A percentile compares a stretch with the other conserved stretches of the same genome.
Conservation (phyloP, 2,797 vertebrate species). For the Paratrypauchen microcephalus region DNA sequence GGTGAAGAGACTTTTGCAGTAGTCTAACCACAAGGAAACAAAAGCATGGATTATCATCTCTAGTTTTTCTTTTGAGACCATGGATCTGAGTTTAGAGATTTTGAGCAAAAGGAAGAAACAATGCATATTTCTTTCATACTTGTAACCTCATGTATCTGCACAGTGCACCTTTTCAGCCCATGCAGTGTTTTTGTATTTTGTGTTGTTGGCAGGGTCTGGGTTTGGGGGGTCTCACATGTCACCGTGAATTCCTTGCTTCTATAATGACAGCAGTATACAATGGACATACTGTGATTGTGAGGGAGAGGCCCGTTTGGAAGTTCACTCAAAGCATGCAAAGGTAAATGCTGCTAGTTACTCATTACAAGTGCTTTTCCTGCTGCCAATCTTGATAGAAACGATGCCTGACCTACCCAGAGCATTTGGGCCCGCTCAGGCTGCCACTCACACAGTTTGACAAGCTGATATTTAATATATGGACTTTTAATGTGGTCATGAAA, state of each 20-base stretch:
- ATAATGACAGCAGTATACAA: conserved; percentile 57
- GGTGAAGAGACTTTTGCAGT: too few species aligned
- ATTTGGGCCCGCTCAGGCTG: conserved; percentile 8
- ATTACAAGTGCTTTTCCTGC: conserved; percentile 62
- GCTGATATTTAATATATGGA: conserved; percentile 46
- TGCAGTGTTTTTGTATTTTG: conserved; percentile 29
- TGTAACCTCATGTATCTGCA: background rate
- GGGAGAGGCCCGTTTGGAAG: conserved; percentile 37
- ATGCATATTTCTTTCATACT: too few species aligned
- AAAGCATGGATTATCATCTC: too few species aligned
- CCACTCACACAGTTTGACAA: conserved; percentile 25
- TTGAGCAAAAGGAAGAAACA: too few species aligned
- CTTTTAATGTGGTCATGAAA: conserved; percentile 61
- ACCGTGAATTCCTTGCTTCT: conserved; percentile 55
- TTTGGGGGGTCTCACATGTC: conserved; percentile 54
- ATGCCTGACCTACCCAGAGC: conserved; percentile 29
- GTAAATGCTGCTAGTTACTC: conserved; percentile 47
- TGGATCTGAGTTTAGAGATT: too few species aligned
- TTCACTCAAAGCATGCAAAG: conserved; percentile 35
- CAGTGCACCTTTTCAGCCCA: background rate
- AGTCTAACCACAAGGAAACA: too few species aligned
- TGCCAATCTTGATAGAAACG: conserved; percentile 61
- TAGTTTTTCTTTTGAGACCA: too few species aligned
- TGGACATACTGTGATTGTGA: conserved; percentile 56
- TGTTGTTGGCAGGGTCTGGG: conserved; percentile 33